These are phyloP conservation scores for Dromaius novaehollandiae DNA, from an alignment of 2,113 vertebrate species.

Conservation along the genomic window DNA sequence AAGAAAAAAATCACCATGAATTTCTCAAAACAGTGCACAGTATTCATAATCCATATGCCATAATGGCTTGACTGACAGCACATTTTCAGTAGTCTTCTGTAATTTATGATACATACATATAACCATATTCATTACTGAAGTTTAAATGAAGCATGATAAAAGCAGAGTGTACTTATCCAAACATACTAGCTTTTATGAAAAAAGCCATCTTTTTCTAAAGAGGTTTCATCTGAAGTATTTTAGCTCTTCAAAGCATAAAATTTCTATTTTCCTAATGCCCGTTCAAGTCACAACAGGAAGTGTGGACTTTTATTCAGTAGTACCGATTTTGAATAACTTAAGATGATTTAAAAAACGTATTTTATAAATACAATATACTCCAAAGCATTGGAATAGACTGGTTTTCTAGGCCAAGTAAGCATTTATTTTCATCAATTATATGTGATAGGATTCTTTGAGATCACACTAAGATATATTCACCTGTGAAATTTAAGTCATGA, in stretches of 20 bases:
- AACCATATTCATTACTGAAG: not conserved
- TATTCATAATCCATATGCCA: too few species aligned
- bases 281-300: not conserved
- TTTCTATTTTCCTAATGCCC: not conserved
- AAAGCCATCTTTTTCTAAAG: not conserved
- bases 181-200: not conserved
- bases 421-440: not conserved
- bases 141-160: not conserved
- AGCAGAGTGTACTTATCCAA: not conserved
- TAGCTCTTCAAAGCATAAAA: not conserved
- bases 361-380: not conserved
- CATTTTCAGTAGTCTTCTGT: not conserved
- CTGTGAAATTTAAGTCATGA: not conserved
- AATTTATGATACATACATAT: not conserved
- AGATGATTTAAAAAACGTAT: rapidly evolving
- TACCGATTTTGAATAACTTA: not conserved
- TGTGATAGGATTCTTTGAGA: not conserved
- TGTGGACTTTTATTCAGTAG: not conserved
- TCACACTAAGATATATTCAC: not conserved
- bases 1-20: too few species aligned
- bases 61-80: too few species aligned
- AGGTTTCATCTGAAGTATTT: not conserved
- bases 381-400: not conserved
- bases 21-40: too few species aligned
- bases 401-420: not conserved